phyloP scores from a whole-genome alignment of 2,797 vertebrate genomes.

The Squalus acanthias region DNA sequence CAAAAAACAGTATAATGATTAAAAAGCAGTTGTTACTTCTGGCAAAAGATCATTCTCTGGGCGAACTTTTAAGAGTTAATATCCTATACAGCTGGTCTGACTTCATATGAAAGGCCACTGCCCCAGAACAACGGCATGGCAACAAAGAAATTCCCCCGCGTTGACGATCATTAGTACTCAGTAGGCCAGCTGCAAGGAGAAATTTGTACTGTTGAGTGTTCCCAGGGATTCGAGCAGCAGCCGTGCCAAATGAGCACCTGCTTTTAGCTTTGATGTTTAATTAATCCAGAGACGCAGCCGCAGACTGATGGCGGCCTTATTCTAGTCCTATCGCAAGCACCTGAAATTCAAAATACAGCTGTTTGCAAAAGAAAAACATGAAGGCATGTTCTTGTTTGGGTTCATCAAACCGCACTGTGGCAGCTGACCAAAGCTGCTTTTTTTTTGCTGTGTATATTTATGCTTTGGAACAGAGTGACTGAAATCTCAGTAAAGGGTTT shows the following conservation, averaged over 20 bases:
- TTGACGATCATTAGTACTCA: background rate
- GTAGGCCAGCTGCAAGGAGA: constrained; percentile 17
- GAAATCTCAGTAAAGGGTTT: background rate
- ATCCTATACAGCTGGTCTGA: background rate
- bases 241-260: constrained; percentile 7
- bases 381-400: background rate
- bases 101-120: background rate
- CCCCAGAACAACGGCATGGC: background rate
- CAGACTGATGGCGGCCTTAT: background rate
- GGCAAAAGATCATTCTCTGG: background rate
- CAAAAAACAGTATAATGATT: background rate
- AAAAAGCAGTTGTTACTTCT: background rate
- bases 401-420: background rate
- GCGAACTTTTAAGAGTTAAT: background rate
- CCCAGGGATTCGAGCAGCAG: background rate
- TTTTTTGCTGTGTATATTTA: background rate
- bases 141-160: background rate
- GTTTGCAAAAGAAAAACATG: background rate
- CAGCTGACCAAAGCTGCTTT: background rate
- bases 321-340: background rate
- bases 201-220: background rate
- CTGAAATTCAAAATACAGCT: constrained; percentile 34
- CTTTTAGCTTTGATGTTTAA: constrained; percentile 28
- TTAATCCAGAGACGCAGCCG: background rate
- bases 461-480: background rate